Conservation (phyloP, 1,140 invertebrate genomes). For the Macrostomum lignano region DNA sequence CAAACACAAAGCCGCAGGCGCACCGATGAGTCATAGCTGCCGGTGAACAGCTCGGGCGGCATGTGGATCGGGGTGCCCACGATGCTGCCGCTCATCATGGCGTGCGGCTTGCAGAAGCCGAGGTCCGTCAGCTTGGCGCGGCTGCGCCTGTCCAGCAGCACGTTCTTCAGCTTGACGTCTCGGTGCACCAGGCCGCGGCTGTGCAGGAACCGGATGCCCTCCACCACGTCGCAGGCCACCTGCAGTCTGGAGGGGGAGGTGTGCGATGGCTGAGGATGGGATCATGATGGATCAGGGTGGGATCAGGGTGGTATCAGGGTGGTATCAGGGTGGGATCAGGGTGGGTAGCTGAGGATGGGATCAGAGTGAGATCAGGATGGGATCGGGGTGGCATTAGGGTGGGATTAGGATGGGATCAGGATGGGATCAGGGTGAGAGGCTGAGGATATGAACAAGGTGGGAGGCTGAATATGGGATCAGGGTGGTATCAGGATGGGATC, state of each 20-base stretch:
- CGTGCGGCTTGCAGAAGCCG: slow-evolving; percentile 63
- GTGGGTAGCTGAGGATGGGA: no score
- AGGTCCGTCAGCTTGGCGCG: slow-evolving; percentile 57
- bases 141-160: slow-evolving; percentile 42
- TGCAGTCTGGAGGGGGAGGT: slow-evolving; percentile 30
- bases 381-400: no score
- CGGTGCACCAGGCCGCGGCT: slow-evolving; percentile 53
- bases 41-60: slow-evolving; percentile 55
- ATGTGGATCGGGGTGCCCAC: slow-evolving; percentile 56
- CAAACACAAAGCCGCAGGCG: slow-evolving; percentile 70
- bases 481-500: no score
- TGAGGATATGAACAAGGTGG: no score
- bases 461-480: no score
- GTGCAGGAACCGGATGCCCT: slow-evolving; percentile 49
- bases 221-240: slow-evolving; percentile 44
- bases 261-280: no score
- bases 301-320: no score
- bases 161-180: slow-evolving; percentile 66
- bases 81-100: slow-evolving; percentile 47
- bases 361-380: no score
- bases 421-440: no score
- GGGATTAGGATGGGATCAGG: no score
- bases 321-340: no score
- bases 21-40: slow-evolving; percentile 51
- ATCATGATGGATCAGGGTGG: no score